Evolutionary conservation across 2,113 vertebrate genomes (phyloP).

Genomic region (Calidris pygmaea): DNA sequence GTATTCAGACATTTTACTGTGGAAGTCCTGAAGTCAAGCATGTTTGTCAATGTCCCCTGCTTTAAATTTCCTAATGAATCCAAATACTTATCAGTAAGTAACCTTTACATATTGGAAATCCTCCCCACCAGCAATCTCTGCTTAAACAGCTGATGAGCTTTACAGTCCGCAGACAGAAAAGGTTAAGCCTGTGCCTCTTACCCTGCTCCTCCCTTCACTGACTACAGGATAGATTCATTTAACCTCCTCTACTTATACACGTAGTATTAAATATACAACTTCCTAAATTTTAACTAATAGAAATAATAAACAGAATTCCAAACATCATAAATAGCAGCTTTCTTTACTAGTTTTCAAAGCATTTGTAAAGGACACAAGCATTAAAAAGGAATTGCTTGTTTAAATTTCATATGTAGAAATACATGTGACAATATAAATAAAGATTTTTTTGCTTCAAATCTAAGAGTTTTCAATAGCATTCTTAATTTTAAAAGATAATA

Average conservation of each 20-base stretch:
- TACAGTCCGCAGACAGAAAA: neutral
- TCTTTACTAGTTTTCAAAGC: neutral
- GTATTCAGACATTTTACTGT: neutral
- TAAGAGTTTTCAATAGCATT: neutral
- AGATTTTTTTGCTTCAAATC: neutral
- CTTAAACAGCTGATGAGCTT: conserved; percentile 49
- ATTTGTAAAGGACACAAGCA: neutral
- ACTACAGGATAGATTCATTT: neutral
- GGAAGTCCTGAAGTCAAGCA: neutral
- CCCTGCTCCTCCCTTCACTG: neutral
- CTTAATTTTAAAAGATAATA: neutral
- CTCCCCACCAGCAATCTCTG: conserved; percentile 8
- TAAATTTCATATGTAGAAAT: neutral
- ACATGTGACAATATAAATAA: neutral
- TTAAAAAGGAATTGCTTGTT: neutral
- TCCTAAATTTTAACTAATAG: neutral
- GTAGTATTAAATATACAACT: neutral
- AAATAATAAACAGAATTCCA: neutral
- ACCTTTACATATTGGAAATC: conserved; percentile 4
- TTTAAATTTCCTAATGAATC: conserved; percentile 21
- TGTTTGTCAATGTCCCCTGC: neutral
- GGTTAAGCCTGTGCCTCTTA: conserved; percentile 6
- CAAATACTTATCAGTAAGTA: conserved; percentile 25
- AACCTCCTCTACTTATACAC: neutral
- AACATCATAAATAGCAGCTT: neutral